phyloP scores from a whole-genome alignment of 92 coral and sea anemone genomes.

The Heliopora coerulea region DNA sequence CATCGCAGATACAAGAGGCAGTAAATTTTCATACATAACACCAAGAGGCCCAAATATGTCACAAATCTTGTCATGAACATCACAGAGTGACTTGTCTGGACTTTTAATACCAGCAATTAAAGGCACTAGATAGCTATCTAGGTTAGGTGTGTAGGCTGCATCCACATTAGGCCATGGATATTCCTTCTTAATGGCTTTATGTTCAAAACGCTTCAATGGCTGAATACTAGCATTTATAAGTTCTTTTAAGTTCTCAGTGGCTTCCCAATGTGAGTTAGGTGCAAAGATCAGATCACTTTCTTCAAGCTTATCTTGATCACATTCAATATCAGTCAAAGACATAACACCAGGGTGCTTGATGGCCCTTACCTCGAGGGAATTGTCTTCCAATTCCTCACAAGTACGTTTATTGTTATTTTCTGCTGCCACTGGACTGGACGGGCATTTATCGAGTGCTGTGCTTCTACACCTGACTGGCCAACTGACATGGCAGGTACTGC shows the following conservation, averaged over 20 bases:
- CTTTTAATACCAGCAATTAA: conserved; percentile 20
- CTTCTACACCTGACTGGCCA: conserved; percentile 44
- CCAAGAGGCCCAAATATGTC: conserved; percentile 54
- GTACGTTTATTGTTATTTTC: conserved; percentile 24
- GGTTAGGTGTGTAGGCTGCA: conserved; percentile 44
- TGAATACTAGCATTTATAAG: conserved; percentile 37
- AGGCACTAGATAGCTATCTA: conserved; percentile 47
- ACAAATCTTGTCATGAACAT: conserved; percentile 47
- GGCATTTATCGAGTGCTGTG: conserved; percentile 1
- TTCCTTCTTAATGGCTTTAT: conserved; percentile 41
- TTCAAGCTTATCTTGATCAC: too few relatives aligned
- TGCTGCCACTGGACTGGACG: conserved; percentile 37
- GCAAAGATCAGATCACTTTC: too few relatives aligned
- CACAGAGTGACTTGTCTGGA: conserved; percentile 40
- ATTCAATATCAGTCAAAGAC: too few relatives aligned
- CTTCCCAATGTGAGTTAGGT: conserved; percentile 56
- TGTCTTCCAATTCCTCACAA: conserved; percentile 21
- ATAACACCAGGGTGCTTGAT: too few relatives aligned
- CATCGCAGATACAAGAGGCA: conserved; percentile 7
- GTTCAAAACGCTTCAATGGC: conserved; percentile 55
- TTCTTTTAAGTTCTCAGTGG: conserved; percentile 45
- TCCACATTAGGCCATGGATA: conserved; percentile 50
- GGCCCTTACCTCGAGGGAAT: too few relatives aligned
- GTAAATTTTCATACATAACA: conserved; percentile 35
- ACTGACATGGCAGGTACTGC: too few relatives aligned